Base-by-base conservation (phyloP, 2,797 vertebrate genomes). In the Megalops cyprinoides region DNA sequence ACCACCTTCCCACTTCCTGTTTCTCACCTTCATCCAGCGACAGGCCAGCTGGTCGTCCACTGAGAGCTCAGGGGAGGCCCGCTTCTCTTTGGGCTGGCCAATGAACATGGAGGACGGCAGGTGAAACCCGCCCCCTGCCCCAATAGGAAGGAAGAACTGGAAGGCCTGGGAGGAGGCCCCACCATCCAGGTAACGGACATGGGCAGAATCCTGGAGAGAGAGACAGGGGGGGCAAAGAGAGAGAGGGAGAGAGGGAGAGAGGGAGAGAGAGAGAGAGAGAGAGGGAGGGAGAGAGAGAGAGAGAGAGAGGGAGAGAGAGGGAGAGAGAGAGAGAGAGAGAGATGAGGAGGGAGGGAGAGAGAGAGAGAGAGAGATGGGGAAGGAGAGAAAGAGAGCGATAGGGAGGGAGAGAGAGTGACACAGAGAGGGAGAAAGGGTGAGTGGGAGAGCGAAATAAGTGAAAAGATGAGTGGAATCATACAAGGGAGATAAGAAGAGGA, bases 21-120 rank as follows among this genome's bases (percentile, higher is more conserved):
- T 60, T 4, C 90, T 93, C 87, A 95, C 94, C 93, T 95, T 95
- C 79, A 91, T 92, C 94, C 94, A 95, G 78, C 92, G 93, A 83
- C 94, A 95, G 83, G 94, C 89, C 48, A 95, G 92, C 89, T 94
- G 94, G 85, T 94, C 93, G 58, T 92, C 92, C 58, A 91, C 87
- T 6, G 92, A 91, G 81, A 93, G 88, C 77, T 95, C 94, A 0
- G 94, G 82, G 14, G 93, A 87, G 34, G 93, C 91, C 69, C 90
- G 91, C 78, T 94, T 94, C 86, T 95, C 94, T 88, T 93, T 95
- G 62, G 90, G 75, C 3, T 93, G 69, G 0, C 88, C 88, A 79
- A 94, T 91, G 87, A 95, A 94, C 81, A 94, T 88, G 0, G 94
- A 84, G 0, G 94, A 85, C 25, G 94, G 93, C 83, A 95, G 87